phyloP scores from a whole-genome alignment of 1,140 invertebrate species.

The Zaprionus ornatus region DNA sequence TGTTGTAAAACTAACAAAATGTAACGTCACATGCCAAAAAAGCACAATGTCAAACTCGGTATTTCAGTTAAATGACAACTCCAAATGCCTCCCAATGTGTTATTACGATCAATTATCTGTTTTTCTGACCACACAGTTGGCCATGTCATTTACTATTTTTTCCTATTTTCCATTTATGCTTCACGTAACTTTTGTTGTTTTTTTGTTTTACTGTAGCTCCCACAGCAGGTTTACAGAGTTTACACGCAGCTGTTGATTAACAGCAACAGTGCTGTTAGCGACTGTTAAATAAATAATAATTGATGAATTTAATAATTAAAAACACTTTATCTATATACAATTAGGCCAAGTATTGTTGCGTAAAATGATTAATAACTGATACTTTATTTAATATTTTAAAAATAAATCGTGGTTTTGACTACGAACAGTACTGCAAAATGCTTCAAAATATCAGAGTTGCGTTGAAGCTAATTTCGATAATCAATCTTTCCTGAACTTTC shows the following conservation, averaged over 20 bases:
- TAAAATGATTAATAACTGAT: not conserved
- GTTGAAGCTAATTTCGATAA: slow-evolving; percentile 3
- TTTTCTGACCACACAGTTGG: slow-evolving; percentile 32
- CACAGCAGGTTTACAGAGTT: slow-evolving; percentile 25
- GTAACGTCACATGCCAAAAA: slow-evolving; percentile 45
- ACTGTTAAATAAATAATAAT: not conserved
- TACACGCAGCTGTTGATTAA: slow-evolving; percentile 25
- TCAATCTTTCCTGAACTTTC: not conserved
- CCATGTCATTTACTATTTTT: slow-evolving; percentile 53
- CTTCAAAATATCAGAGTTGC: slow-evolving; percentile 4
- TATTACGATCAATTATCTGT: slow-evolving; percentile 26
- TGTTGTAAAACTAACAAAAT: slow-evolving; percentile 8
- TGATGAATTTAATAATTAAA: not conserved
- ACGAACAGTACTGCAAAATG: not conserved
- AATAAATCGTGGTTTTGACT: not conserved
- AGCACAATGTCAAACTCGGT: slow-evolving; percentile 14
- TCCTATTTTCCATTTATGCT: slow-evolving; percentile 74
- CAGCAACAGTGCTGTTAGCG: not conserved
- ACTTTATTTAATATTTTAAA: not conserved
- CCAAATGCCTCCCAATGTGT: slow-evolving; percentile 9
- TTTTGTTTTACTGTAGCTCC: slow-evolving; percentile 40
- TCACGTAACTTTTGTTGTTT: slow-evolving; percentile 75
- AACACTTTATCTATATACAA: not conserved
- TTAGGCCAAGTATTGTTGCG: not conserved
- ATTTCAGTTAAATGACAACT: slow-evolving; percentile 15